Conservation (phyloP, 2,113 vertebrate species). For the Cryptomyrus ogoouensis region DNA sequence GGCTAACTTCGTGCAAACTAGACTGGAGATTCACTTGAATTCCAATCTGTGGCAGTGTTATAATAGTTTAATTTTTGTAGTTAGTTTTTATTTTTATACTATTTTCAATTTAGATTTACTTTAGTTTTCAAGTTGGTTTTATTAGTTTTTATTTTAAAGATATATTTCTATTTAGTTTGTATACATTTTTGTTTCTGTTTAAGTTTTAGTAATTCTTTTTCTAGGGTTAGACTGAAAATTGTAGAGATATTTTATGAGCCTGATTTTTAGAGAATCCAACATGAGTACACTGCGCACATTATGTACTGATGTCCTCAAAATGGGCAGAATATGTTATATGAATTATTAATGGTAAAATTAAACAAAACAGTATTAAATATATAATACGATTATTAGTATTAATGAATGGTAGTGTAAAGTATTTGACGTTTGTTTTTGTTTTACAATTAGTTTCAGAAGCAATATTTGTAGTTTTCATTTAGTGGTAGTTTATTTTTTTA, state of each 20-base stretch:
- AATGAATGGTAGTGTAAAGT: background rate
- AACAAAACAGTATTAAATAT: background rate
- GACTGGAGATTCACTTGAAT: background rate
- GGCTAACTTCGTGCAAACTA: background rate
- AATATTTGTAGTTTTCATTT: background rate
- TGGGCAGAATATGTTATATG: background rate
- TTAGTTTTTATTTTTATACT: background rate
- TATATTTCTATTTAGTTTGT: background rate
- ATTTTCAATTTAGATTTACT: background rate
- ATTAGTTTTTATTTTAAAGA: background rate
- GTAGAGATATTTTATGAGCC: background rate
- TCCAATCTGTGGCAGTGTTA: background rate
- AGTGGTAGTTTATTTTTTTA: background rate
- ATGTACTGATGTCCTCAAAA: background rate
- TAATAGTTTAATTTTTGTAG: background rate
- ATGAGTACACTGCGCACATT: background rate
- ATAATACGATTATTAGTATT: background rate
- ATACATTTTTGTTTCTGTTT: background rate
- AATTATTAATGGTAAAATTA: background rate
- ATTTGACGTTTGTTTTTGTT: background rate
- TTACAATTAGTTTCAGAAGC: background rate
- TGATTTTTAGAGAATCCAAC: background rate
- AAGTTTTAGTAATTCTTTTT: background rate
- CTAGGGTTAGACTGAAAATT: constrained; percentile 9
- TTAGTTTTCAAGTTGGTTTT: background rate